Conservation (phyloP, 2,113 vertebrate species). For the Pedetes capensis region DNA sequence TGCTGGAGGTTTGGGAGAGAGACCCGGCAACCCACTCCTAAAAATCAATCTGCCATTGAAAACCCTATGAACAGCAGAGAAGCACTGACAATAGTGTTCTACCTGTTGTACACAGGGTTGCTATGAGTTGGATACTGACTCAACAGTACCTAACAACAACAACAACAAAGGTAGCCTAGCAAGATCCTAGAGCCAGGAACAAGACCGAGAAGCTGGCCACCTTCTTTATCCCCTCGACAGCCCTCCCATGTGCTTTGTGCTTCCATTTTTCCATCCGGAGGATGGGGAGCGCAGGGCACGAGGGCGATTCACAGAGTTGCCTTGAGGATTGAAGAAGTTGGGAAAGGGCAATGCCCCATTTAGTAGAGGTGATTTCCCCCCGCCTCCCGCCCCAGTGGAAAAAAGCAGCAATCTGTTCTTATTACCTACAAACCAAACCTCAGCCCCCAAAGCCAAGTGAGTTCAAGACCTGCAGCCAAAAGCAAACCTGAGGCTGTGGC, state of each 20-base stretch:
- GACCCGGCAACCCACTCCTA: too few species aligned
- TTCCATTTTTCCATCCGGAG: neutral
- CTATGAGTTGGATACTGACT: too few species aligned
- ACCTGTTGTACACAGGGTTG: too few species aligned
- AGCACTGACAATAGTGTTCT: too few species aligned
- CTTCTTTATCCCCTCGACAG: neutral
- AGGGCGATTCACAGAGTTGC: neutral
- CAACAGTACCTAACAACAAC: too few species aligned
- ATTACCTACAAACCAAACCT: neutral
- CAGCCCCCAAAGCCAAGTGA: neutral
- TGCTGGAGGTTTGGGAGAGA: too few species aligned
- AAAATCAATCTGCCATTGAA: too few species aligned
- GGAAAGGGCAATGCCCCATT: neutral
- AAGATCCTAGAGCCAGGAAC: neutral
- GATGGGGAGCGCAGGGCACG: neutral
- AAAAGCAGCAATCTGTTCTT: neutral
- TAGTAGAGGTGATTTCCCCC: neutral
- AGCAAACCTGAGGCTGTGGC: constrained; percentile 54
- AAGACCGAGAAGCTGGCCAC: neutral
- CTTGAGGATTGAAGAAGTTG: neutral
- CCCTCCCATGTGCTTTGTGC: neutral
- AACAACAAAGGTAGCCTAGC: neutral
- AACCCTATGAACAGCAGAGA: too few species aligned
- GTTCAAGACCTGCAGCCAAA: constrained; percentile 47
- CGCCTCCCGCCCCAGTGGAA: too few species aligned